Percentiles rank a stretch among this genome's conserved stretches.
Evolutionary conservation across 2,113 vertebrate genomes (phyloP).

Genomic region (Xyrauchen texanus): DNA sequence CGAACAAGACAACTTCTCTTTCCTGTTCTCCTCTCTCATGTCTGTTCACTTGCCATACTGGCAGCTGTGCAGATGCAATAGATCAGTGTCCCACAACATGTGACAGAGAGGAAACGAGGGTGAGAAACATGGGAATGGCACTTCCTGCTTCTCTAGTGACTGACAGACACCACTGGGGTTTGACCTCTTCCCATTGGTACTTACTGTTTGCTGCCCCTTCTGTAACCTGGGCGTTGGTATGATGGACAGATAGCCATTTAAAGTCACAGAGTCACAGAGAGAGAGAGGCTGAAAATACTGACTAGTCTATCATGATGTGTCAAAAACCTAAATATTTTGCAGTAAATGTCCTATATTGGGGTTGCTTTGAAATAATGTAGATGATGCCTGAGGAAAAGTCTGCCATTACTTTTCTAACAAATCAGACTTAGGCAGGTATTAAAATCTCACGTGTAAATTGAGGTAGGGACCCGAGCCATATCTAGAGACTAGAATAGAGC

Average conservation of each 20-base stretch:
- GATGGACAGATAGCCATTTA: constrained; percentile 41
- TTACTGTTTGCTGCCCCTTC: constrained; percentile 35
- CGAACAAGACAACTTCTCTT: constrained; percentile 15
- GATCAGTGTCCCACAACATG: constrained; percentile 22
- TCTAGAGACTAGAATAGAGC: too few relatives aligned
- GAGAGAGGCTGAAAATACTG: too few relatives aligned
- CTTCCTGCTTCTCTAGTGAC: constrained; percentile 51
- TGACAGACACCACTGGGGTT: constrained; percentile 22
- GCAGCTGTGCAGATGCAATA: neutral
- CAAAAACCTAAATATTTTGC: too few relatives aligned
- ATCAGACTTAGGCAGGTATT: too few relatives aligned
- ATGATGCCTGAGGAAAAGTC: too few relatives aligned
- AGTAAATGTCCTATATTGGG: neutral
- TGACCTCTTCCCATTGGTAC: constrained; percentile 35
- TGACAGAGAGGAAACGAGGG: constrained; percentile 50
- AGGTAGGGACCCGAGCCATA: too few relatives aligned
- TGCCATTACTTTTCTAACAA: too few relatives aligned
- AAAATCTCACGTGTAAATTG: too few relatives aligned
- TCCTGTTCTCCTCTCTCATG: neutral
- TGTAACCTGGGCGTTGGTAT: constrained; percentile 40
- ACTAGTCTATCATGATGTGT: too few relatives aligned
- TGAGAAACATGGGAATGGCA: constrained; percentile 37
- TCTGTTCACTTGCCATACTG: neutral
- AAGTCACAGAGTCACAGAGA: too few relatives aligned
- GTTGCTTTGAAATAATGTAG: too few relatives aligned